These are phyloP conservation scores for Xestia c-nigrum DNA, from an alignment of 2,888 invertebrate species.

Conservation along the genomic window DNA sequence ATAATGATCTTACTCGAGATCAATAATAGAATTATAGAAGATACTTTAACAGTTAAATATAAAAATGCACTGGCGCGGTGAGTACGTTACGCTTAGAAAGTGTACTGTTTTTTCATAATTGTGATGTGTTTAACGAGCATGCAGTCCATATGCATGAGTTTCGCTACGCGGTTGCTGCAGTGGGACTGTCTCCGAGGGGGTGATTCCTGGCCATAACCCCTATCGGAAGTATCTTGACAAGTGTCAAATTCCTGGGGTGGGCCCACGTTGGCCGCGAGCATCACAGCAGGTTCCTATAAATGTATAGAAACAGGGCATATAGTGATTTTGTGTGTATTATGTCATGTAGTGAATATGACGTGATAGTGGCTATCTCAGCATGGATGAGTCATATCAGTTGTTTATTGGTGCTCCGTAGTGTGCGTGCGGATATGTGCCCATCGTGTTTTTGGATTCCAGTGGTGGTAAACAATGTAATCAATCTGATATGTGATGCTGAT, in stretches of 20 bases:
- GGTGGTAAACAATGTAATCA: slow-evolving; percentile 80
- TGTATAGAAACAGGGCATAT: slow-evolving; percentile 61
- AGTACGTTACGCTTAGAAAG: slow-evolving; percentile 92
- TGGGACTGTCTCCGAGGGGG: slow-evolving; percentile 70
- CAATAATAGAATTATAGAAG: slow-evolving; percentile 99
- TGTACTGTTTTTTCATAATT: slow-evolving; percentile 85
- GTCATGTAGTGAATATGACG: slow-evolving; percentile 78
- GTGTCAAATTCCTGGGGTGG: slow-evolving; percentile 88
- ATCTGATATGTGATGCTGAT: slow-evolving; percentile 69
- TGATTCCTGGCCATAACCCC: slow-evolving; percentile 83
- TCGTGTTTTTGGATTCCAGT: slow-evolving; percentile 84
- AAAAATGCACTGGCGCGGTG: slow-evolving; percentile 99
- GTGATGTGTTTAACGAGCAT: slow-evolving; percentile 76
- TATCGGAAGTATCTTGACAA: slow-evolving; percentile 84
- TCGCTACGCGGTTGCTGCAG: slow-evolving; percentile 61
- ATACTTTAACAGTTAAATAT: slow-evolving; percentile 98
- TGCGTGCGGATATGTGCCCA: slow-evolving; percentile 85
- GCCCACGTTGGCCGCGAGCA: slow-evolving; percentile 86
- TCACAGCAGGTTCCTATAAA: slow-evolving; percentile 63
- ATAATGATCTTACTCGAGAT: slow-evolving; percentile 99
- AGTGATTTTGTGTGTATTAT: slow-evolving; percentile 72
- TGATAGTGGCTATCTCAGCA: slow-evolving; percentile 84
- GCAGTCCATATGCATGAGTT: slow-evolving; percentile 64
- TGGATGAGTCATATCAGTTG: slow-evolving; percentile 86
- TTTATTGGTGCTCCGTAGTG: slow-evolving; percentile 81